These are phyloP conservation scores for Otus scops DNA, from an alignment of 2,797 vertebrate species.

Conservation along the genomic window DNA sequence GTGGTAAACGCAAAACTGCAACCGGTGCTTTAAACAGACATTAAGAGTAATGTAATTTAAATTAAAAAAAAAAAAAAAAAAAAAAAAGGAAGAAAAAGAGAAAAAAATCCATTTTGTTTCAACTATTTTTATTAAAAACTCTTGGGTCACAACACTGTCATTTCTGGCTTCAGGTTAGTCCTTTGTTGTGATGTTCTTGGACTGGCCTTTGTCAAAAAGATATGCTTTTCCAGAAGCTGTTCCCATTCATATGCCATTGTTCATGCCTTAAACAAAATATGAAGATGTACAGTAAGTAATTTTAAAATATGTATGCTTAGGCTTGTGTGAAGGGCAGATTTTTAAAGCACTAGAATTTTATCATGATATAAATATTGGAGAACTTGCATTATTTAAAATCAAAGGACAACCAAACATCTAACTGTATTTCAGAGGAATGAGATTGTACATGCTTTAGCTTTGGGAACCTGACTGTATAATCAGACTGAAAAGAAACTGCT, in stretches of 20 bases:
- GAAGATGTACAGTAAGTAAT: slow-evolving; percentile 76
- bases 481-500: neutral
- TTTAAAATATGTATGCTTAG: slow-evolving; percentile 75
- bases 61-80: neutral
- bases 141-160: slow-evolving; percentile 19
- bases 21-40: slow-evolving; percentile 73
- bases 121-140: slow-evolving; percentile 54
- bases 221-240: slow-evolving; percentile 69
- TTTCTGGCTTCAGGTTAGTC: slow-evolving; percentile 65
- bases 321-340: slow-evolving; percentile 67
- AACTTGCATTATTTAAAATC: slow-evolving; percentile 31
- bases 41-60: slow-evolving; percentile 55
- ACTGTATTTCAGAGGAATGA: neutral
- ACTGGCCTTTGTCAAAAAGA: slow-evolving; percentile 63
- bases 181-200: slow-evolving; percentile 61
- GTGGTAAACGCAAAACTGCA: slow-evolving; percentile 56
- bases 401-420: neutral
- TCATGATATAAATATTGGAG: slow-evolving; percentile 37
- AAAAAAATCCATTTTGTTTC: slow-evolving; percentile 22
- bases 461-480: slow-evolving; percentile 20
- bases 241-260: slow-evolving; percentile 74
- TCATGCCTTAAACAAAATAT: slow-evolving; percentile 82
- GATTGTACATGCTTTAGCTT: slow-evolving; percentile 57
- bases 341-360: slow-evolving; percentile 66
- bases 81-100: neutral